A percentile compares a stretch with the other conserved stretches of the same genome.
Evolutionary conservation across 2,113 vertebrate species (phyloP).

Genomic region (Lasiurus borealis): DNA sequence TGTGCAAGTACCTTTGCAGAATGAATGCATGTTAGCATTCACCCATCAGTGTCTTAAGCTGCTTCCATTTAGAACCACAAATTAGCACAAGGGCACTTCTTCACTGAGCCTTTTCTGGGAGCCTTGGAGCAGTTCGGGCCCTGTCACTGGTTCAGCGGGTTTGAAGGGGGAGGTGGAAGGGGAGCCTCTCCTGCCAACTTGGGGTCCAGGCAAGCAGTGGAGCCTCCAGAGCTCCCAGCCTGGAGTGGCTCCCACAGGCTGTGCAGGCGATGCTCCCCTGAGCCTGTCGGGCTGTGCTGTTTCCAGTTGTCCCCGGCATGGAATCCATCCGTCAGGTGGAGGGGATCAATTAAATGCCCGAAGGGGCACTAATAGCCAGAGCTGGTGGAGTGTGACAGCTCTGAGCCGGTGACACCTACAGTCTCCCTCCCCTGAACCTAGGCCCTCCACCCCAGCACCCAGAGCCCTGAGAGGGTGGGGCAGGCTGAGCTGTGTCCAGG

Average conservation of each 20-base stretch:
- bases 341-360: slow-evolving; percentile 88
- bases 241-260: not conserved
- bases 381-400: slow-evolving; percentile 80
- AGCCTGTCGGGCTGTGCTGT: slow-evolving; percentile 53
- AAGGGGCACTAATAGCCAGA: slow-evolving; percentile 88
- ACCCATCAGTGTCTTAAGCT: not conserved
- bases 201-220: not conserved
- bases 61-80: not conserved
- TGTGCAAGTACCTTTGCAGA: not conserved
- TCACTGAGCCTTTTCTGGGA: not conserved
- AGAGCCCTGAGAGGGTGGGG: not conserved
- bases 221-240: not conserved
- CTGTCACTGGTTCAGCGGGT: not conserved
- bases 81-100: not conserved
- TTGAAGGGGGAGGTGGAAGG: not conserved
- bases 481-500: not conserved
- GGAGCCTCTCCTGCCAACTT: not conserved
- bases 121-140: not conserved
- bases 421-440: not conserved
- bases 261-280: slow-evolving; percentile 56
- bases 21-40: not conserved
- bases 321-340: slow-evolving; percentile 79
- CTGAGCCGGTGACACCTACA: slow-evolving; percentile 52
- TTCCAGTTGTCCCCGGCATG: slow-evolving; percentile 81
- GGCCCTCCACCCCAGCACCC: not conserved